Evolutionary conservation across 2,797 vertebrate species (phyloP).

Genomic region (Acrossocheilus fasciatus): DNA sequence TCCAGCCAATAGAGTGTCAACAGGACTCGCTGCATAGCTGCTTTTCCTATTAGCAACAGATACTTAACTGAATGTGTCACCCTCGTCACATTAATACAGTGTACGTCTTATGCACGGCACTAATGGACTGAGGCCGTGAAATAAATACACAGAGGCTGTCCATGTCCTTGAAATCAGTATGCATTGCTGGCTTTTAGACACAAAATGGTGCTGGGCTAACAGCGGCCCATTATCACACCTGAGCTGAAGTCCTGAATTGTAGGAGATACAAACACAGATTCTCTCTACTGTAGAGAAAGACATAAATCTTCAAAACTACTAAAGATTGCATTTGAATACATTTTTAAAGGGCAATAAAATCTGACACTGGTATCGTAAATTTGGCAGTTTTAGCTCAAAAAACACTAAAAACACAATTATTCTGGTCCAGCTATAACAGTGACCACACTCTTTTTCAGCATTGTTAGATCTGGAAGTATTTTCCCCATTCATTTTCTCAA

Average conservation of each 20-base stretch:
- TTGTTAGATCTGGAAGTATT: not conserved
- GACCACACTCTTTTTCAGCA: not conserved
- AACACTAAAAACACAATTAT: not conserved
- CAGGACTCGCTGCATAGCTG: slow-evolving; percentile 28
- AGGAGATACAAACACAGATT: not conserved
- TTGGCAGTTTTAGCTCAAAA: not conserved
- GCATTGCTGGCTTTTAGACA: slow-evolving; percentile 38
- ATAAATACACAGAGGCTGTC: slow-evolving; percentile 47
- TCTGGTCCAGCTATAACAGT: slow-evolving; percentile 4
- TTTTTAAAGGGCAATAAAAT: not conserved
- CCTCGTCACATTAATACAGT: slow-evolving; percentile 34
- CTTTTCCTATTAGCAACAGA: slow-evolving; percentile 39
- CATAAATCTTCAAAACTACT: not conserved
- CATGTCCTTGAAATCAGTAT: slow-evolving; percentile 57
- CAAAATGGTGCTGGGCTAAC: slow-evolving; percentile 57
- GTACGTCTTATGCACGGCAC: slow-evolving; percentile 9
- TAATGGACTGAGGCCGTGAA: slow-evolving; percentile 49
- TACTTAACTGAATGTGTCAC: slow-evolving; percentile 31
- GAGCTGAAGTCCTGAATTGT: not conserved
- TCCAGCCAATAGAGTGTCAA: slow-evolving; percentile 48
- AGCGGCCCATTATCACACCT: slow-evolving; percentile 50
- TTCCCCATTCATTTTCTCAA: not conserved
- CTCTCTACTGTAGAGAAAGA: not conserved
- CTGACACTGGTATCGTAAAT: not conserved
- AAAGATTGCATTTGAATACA: not conserved